phyloP scores from a whole-genome alignment of 2,113 vertebrate genomes.

The Tretioscincus oriximinensis region DNA sequence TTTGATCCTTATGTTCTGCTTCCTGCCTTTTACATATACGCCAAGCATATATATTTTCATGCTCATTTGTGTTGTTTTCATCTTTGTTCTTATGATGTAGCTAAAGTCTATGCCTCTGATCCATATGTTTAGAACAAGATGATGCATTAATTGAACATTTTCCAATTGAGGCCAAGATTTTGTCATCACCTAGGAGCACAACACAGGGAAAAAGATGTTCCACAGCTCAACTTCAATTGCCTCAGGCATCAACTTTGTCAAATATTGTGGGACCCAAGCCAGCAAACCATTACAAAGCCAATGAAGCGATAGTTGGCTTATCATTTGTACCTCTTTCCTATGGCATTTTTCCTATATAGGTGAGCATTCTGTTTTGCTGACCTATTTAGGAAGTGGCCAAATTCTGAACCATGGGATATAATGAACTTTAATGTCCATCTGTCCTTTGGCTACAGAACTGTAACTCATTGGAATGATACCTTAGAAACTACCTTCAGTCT shows the following conservation, averaged over 20 bases:
- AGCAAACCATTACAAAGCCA: neutral
- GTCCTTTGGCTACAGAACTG: no score
- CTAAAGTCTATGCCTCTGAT: no score
- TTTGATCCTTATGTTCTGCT: no score
- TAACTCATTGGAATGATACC: neutral
- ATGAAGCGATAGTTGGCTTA: neutral
- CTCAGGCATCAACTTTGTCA: neutral
- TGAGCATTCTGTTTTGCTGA: neutral
- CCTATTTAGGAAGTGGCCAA: neutral
- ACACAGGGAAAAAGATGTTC: neutral
- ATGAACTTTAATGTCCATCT: neutral
- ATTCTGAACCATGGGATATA: neutral
- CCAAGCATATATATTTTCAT: no score
- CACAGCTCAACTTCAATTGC: neutral
- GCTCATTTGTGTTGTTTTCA: no score
- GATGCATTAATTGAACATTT: no score
- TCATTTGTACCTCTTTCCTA: neutral
- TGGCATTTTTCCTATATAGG: neutral
- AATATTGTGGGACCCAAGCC: neutral
- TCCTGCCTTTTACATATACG: no score
- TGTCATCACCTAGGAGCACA: no score
- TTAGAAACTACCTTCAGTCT: neutral
- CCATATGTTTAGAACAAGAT: no score
- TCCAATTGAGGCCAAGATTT: no score
- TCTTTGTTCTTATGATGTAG: no score